Evolutionary conservation across 2,113 vertebrate genomes (phyloP).

Genomic region (Corvus moneduloides): DNA sequence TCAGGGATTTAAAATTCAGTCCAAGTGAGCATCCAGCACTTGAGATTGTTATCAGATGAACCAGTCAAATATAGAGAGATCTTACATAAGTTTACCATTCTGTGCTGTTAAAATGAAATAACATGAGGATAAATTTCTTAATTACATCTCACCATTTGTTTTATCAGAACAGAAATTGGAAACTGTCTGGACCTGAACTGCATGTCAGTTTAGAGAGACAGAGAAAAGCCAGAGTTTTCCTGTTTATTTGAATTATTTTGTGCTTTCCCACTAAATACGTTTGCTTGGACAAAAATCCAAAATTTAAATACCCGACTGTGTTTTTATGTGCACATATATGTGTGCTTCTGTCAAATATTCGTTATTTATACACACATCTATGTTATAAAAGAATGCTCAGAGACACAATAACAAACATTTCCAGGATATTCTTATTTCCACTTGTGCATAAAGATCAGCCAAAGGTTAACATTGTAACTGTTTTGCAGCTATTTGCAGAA

Average conservation of each 20-base stretch:
- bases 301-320: background rate
- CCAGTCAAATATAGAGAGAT: background rate
- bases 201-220: background rate
- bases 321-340: background rate
- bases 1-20: background rate
- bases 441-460: background rate
- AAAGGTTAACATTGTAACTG: background rate
- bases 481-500: slow-evolving; percentile 26
- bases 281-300: background rate
- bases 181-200: background rate
- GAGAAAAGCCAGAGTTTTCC: background rate
- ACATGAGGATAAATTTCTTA: background rate
- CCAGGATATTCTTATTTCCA: background rate
- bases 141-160: background rate
- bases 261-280: background rate
- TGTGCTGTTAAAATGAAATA: background rate
- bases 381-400: background rate
- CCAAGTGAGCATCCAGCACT: background rate
- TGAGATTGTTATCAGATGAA: background rate
- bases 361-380: background rate
- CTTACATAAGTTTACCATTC: background rate
- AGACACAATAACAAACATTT: background rate
- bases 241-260: background rate
- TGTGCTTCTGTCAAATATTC: background rate
- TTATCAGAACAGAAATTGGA: background rate